phyloP scores from a whole-genome alignment of 2,113 vertebrate genomes.

The Alligator mississippiensis region DNA sequence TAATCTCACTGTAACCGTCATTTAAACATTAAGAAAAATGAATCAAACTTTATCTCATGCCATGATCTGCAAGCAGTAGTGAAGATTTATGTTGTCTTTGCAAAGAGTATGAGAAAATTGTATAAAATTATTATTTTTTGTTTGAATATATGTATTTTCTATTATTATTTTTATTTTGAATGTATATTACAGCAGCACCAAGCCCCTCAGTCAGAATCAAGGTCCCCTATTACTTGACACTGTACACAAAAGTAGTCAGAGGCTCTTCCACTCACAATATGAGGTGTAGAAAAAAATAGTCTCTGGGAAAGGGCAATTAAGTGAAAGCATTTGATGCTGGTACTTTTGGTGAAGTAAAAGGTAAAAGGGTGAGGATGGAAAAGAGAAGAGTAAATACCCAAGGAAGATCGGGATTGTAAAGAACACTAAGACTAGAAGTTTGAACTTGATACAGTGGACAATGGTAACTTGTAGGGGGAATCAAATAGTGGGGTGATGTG shows the following conservation, averaged over 20 bases:
- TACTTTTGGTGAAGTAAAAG: not conserved
- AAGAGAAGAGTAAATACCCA: not conserved
- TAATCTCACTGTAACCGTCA: constrained; percentile 22
- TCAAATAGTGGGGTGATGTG: not conserved
- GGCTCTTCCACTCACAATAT: not conserved
- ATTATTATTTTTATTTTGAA: constrained; percentile 23
- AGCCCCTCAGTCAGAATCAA: not conserved
- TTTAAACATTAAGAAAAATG: constrained; percentile 34
- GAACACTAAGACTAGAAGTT: not conserved
- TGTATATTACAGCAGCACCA: not conserved
- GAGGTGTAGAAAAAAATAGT: not conserved
- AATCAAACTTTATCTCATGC: constrained; percentile 44
- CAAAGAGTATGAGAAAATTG: constrained; percentile 1
- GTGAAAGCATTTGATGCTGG: not conserved
- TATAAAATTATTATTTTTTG: not conserved
- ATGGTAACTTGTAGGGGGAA: not conserved
- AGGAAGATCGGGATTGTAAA: not conserved
- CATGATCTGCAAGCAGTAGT: not conserved
- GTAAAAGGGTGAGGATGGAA: not conserved
- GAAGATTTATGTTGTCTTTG: constrained; percentile 1
- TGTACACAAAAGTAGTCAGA: not conserved
- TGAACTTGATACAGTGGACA: not conserved
- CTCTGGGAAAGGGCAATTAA: not conserved
- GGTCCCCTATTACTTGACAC: not conserved
- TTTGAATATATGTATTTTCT: not conserved